These are phyloP conservation scores for Lysiphlebus fabarum DNA, from an alignment of 1,140 invertebrate genomes.

Conservation along the genomic window DNA sequence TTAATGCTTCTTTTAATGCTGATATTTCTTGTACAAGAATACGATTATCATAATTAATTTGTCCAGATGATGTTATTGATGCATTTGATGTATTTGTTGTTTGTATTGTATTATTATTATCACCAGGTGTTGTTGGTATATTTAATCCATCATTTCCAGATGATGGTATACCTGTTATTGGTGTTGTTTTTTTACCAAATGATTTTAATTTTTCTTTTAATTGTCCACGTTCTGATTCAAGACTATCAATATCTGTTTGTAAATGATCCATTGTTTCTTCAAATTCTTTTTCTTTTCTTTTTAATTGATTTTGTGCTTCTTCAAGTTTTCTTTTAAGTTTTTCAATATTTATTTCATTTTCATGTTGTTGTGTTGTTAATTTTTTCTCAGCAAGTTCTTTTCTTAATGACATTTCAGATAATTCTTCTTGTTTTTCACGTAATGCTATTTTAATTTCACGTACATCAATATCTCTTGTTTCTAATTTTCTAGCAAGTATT, in stretches of 20 bases:
- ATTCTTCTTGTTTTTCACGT: slow-evolving; percentile 89
- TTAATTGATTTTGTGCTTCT: slow-evolving; percentile 74
- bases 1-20: slow-evolving; percentile 59
- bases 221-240: slow-evolving; percentile 84
- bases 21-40: slow-evolving; percentile 63
- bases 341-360: slow-evolving; percentile 77
- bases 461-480: slow-evolving; percentile 85
- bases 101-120: too few relatives aligned
- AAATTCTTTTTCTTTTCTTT: slow-evolving; percentile 86
- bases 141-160: neutral
- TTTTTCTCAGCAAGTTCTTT: slow-evolving; percentile 93
- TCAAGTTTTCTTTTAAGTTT: slow-evolving; percentile 86
- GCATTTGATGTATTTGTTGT: slow-evolving; percentile 24
- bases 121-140: slow-evolving; percentile 33
- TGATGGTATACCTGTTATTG: slow-evolving; percentile 25
- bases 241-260: slow-evolving; percentile 87
- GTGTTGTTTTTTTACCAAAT: slow-evolving; percentile 60
- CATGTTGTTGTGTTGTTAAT: slow-evolving; percentile 77
- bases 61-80: slow-evolving; percentile 23
- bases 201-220: slow-evolving; percentile 87
- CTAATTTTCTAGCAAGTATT: slow-evolving; percentile 74
- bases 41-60: slow-evolving; percentile 52
- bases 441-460: slow-evolving; percentile 79
- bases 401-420: slow-evolving; percentile 89
- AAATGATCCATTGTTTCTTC: slow-evolving; percentile 95